phyloP scores from a whole-genome alignment of 2,888 invertebrate species.

The Octonoba sinensis region DNA sequence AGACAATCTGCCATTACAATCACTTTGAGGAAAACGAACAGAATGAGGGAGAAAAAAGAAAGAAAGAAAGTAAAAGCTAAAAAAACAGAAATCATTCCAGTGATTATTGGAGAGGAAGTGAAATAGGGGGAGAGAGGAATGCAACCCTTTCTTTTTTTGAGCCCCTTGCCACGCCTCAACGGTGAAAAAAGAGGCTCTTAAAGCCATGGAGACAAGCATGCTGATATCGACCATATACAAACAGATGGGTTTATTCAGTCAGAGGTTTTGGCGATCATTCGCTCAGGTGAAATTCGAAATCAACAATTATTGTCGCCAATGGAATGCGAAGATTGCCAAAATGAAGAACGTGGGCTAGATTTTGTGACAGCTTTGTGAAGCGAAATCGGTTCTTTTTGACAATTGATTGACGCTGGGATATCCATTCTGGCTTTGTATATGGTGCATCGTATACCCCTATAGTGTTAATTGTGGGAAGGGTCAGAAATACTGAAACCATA shows the following conservation, averaged over 20 bases:
- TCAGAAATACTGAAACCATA: too few species aligned
- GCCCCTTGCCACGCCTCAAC: conserved; percentile 26
- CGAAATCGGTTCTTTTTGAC: background rate
- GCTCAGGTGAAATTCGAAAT: background rate
- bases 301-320: conserved; percentile 13
- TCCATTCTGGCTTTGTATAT: too few species aligned
- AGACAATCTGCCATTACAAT: conserved; percentile 32
- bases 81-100: conserved; percentile 38
- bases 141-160: conserved; percentile 28
- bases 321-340: conserved; percentile 24
- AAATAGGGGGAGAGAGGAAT: conserved; percentile 18
- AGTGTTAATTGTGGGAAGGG: too few species aligned
- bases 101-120: conserved; percentile 58
- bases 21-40: conserved; percentile 31
- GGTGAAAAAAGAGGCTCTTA: conserved; percentile 30
- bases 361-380: background rate
- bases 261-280: conserved; percentile 33
- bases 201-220: conserved; percentile 56
- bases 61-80: conserved; percentile 7
- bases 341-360: background rate
- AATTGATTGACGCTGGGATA: too few species aligned
- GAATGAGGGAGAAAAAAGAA: conserved; percentile 2
- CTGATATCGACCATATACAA: conserved; percentile 44
- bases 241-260: conserved; percentile 37
- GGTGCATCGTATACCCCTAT: too few species aligned